Conservation (phyloP, 1,140 invertebrate genomes). For the Drosophila malerkotliana region DNA sequence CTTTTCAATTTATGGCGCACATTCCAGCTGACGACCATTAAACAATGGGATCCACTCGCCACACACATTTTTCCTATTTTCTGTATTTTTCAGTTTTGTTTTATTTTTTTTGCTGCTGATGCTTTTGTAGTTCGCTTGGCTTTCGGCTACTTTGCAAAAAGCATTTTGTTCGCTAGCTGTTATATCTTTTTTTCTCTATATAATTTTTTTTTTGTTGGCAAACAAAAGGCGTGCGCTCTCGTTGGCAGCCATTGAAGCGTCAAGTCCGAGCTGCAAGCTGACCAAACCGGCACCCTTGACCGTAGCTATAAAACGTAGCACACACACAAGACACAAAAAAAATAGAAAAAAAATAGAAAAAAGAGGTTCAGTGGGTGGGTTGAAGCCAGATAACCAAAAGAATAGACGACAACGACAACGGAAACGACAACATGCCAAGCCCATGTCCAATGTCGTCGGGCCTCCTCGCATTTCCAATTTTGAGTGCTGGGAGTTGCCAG, state of each 20-base stretch:
- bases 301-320: slow-evolving; percentile 68
- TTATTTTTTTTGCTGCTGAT: slow-evolving; percentile 17
- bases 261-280: slow-evolving; percentile 69
- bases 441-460: slow-evolving; percentile 41
- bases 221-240: slow-evolving; percentile 73
- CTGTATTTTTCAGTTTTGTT: slow-evolving; percentile 67
- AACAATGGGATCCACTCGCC: slow-evolving; percentile 68
- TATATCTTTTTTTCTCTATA: slow-evolving; percentile 33
- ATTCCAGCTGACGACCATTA: slow-evolving; percentile 81
- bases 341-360: background rate
- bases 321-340: slow-evolving; percentile 10
- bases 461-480: slow-evolving; percentile 59
- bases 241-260: slow-evolving; percentile 80
- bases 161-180: slow-evolving; percentile 58
- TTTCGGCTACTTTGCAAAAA: slow-evolving; percentile 80
- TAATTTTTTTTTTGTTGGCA: slow-evolving; percentile 37
- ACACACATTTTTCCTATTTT: slow-evolving; percentile 63
- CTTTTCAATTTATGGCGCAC: slow-evolving; percentile 81
- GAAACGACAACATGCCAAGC: slow-evolving; percentile 60
- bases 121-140: slow-evolving; percentile 49
- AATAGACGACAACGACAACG: slow-evolving; percentile 47
- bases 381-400: slow-evolving; percentile 4
- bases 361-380: background rate
- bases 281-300: slow-evolving; percentile 74
- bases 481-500: slow-evolving; percentile 53